phyloP scores from a whole-genome alignment of 2,888 invertebrate species.

The Dascillus cervinus region DNA sequence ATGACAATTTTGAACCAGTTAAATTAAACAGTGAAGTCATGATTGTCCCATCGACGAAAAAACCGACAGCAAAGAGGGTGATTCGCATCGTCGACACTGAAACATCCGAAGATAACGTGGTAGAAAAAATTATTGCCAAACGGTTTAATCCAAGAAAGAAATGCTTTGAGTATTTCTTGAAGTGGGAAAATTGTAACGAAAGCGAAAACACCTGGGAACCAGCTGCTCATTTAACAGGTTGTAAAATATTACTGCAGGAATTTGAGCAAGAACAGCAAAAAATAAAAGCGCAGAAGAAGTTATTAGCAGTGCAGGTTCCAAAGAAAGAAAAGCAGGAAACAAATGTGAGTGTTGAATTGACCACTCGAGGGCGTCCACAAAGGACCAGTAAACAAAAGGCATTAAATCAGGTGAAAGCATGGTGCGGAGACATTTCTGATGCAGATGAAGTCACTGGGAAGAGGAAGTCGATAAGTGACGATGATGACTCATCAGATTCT shows the following conservation, averaged over 20 bases:
- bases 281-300: slow-evolving; percentile 23
- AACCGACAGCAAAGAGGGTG: too few relatives aligned
- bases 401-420: slow-evolving; percentile 74
- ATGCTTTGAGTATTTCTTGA: slow-evolving; percentile 74
- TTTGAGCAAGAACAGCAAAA: slow-evolving; percentile 52
- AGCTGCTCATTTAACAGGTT: slow-evolving; percentile 65
- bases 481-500: slow-evolving; percentile 31
- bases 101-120: slow-evolving; percentile 65
- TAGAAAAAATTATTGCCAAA: slow-evolving; percentile 79
- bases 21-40: too few relatives aligned
- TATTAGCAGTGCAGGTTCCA: slow-evolving; percentile 8
- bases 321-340: slow-evolving; percentile 3
- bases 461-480: slow-evolving; percentile 25
- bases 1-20: too few relatives aligned
- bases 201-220: slow-evolving; percentile 79
- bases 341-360: slow-evolving; percentile 8
- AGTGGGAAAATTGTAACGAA: slow-evolving; percentile 78
- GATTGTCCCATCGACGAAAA: too few relatives aligned
- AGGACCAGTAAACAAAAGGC: slow-evolving; percentile 76
- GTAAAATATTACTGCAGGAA: slow-evolving; percentile 68
- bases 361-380: slow-evolving; percentile 49
- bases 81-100: too few relatives aligned
- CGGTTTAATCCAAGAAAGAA: slow-evolving; percentile 70
- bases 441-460: slow-evolving; percentile 38
- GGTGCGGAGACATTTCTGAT: slow-evolving; percentile 64